These are phyloP conservation scores for Cebus imitator DNA, from an alignment of 2,113 vertebrate species.

Conservation along the genomic window DNA sequence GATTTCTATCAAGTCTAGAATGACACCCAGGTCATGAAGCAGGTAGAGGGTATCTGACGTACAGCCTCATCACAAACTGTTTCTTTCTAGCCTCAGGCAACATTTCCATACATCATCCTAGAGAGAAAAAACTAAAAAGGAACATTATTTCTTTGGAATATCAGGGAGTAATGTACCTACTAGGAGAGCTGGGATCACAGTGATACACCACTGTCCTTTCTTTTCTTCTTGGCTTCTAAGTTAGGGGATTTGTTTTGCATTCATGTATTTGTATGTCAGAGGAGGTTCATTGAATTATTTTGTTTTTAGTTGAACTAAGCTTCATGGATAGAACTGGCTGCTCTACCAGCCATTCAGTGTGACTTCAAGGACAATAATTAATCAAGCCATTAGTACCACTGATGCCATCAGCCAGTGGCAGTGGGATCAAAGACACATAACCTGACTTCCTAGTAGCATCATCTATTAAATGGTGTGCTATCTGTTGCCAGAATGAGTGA, in stretches of 20 bases:
- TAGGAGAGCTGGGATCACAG: background rate
- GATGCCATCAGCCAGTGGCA: background rate
- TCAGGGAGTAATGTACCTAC: background rate
- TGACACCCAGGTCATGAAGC: background rate
- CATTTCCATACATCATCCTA: background rate
- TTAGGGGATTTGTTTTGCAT: background rate
- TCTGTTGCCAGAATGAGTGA: background rate
- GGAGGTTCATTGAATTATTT: constrained; percentile 10
- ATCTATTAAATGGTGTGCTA: background rate
- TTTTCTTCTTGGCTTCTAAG: background rate
- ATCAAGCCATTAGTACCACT: background rate
- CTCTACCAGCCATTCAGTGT: background rate
- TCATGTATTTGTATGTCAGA: background rate
- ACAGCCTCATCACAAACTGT: background rate
- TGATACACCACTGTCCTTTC: background rate
- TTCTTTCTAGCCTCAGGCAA: background rate
- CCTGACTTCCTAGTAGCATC: background rate
- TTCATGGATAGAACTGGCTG: background rate
- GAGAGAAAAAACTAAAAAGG: background rate
- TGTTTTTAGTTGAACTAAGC: constrained; percentile 15
- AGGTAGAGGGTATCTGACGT: background rate
- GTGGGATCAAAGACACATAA: background rate
- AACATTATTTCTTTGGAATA: background rate
- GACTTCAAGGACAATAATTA: constrained; percentile 15
- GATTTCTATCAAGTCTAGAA: constrained; percentile 5